Percentiles rank a stretch among this genome's conserved stretches.
Evolutionary conservation across 2,113 vertebrate genomes (phyloP).

Genomic region (Montifringilla adamsi): DNA sequence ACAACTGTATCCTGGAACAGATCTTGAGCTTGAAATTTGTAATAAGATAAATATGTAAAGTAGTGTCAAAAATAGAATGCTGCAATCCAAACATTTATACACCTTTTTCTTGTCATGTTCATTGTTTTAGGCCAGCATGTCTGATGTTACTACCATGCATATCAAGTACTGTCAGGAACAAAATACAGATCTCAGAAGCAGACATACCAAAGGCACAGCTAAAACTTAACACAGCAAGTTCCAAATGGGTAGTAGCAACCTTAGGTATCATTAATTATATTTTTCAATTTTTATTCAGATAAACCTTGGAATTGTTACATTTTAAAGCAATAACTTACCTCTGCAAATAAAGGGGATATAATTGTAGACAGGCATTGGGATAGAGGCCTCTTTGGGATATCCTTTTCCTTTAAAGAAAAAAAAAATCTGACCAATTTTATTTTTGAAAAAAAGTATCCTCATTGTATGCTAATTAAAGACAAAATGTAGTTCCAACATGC

Average conservation of each 20-base stretch:
- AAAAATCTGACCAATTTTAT: neutral
- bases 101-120: neutral
- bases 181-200: neutral
- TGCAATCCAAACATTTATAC: neutral
- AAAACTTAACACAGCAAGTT: neutral
- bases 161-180: neutral
- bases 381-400: conserved; percentile 84
- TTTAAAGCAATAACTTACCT: conserved; percentile 77
- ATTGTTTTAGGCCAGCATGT: neutral
- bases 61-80: neutral
- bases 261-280: neutral
- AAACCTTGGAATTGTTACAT: neutral
- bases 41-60: neutral
- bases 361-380: conserved; percentile 91
- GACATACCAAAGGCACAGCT: neutral
- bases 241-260: neutral
- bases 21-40: neutral
- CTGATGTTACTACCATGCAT: neutral
- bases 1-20: neutral
- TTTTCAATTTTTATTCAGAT: neutral
- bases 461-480: neutral
- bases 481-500: neutral
- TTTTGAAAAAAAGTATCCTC: neutral
- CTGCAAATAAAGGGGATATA: conserved; percentile 90
- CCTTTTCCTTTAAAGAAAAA: conserved; percentile 73